Percentiles rank a stretch among this genome's conserved stretches.
phyloP scores from a whole-genome alignment of 2,797 vertebrate genomes.

The Phrynocephalus guinanensis region DNA sequence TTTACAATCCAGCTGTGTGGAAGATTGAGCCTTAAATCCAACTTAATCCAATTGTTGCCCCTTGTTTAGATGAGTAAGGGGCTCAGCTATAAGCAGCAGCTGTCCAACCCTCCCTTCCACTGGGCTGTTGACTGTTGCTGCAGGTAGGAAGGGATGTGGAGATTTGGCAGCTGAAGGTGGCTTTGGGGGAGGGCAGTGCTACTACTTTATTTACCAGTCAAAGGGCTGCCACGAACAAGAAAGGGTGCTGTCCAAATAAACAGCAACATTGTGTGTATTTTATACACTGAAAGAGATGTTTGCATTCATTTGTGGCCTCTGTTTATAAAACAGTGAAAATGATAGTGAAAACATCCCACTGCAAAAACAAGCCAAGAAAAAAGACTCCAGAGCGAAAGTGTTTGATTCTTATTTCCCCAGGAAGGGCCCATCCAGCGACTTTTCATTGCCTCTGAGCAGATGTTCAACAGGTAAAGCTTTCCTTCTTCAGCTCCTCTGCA shows the following conservation, averaged over 20 bases:
- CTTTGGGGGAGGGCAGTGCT: not conserved
- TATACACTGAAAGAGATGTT: not conserved
- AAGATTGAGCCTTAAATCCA: not conserved
- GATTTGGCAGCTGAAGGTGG: not conserved
- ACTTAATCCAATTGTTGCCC: not conserved
- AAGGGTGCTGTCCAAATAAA: not conserved
- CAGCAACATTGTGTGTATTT: not conserved
- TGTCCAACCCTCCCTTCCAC: not conserved
- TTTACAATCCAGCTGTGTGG: not conserved
- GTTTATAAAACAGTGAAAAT: conserved; percentile 60
- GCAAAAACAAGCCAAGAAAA: not conserved
- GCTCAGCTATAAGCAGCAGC: not conserved
- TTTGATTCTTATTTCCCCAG: not conserved
- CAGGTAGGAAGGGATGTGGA: not conserved
- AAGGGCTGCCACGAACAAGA: not conserved
- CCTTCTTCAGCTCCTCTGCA: not conserved
- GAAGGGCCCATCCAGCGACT: not conserved
- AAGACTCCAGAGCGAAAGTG: not conserved
- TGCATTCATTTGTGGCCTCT: conserved; percentile 26
- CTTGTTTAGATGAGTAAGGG: not conserved
- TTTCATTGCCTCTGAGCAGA: not conserved
- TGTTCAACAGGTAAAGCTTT: not conserved
- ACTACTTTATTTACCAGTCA: not conserved
- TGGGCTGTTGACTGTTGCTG: not conserved
- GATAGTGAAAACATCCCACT: conserved; percentile 22